Evolutionary conservation across 1,140 invertebrate genomes (phyloP).

Genomic region (Drosophila littoralis): DNA sequence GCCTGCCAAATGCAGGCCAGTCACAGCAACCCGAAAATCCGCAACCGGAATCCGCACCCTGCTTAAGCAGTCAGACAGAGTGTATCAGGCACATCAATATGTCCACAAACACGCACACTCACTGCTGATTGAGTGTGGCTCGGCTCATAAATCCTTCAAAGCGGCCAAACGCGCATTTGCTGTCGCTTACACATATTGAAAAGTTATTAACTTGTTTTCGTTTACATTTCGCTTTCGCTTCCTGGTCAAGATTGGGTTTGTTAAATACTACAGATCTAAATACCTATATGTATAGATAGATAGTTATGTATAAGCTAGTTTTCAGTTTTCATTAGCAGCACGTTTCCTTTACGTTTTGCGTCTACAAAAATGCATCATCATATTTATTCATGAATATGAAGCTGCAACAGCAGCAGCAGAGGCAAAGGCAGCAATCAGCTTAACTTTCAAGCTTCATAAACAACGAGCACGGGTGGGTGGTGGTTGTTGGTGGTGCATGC

Average conservation of each 20-base stretch:
- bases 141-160: slow-evolving; percentile 60
- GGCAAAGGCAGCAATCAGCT: slow-evolving; percentile 61
- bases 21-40: slow-evolving; percentile 17
- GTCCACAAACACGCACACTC: slow-evolving; percentile 39
- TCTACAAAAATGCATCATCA: slow-evolving; percentile 33
- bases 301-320: slow-evolving; percentile 5
- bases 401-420: slow-evolving; percentile 38
- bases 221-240: neutral
- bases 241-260: neutral
- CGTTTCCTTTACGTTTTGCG: slow-evolving; percentile 44
- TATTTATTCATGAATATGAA: slow-evolving; percentile 70
- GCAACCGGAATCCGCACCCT: neutral
- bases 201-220: slow-evolving; percentile 36
- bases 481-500: slow-evolving; percentile 3
- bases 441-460: slow-evolving; percentile 74
- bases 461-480: slow-evolving; percentile 36
- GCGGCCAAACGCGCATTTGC: slow-evolving; percentile 30
- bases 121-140: slow-evolving; percentile 29
- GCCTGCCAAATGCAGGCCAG: slow-evolving; percentile 54
- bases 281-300: too few relatives aligned
- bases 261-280: neutral
- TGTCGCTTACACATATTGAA: slow-evolving; percentile 33
- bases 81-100: slow-evolving; percentile 62
- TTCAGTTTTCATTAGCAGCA: slow-evolving; percentile 43
- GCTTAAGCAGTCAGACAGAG: slow-evolving; percentile 29